Evolutionary conservation across 2,888 invertebrate genomes (phyloP).

Genomic region (Gibbula magus): DNA sequence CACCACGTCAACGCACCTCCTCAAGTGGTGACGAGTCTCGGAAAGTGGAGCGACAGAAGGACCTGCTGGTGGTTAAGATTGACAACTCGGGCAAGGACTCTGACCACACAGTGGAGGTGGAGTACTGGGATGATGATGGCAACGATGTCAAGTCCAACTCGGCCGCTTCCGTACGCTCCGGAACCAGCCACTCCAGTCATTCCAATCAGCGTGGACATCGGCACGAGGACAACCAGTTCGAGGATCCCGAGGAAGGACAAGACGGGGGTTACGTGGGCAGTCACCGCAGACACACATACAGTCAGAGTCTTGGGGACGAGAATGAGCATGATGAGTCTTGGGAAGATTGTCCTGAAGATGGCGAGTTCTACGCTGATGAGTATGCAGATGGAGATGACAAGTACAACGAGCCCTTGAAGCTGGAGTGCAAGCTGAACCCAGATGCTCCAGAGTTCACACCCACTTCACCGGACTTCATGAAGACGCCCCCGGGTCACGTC

Average conservation of each 20-base stretch:
- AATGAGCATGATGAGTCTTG: slow-evolving; percentile 27
- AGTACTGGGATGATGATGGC: slow-evolving; percentile 59
- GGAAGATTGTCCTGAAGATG: slow-evolving; percentile 37
- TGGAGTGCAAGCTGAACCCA: slow-evolving; percentile 58
- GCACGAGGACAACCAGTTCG: slow-evolving; percentile 35
- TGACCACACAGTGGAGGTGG: slow-evolving; percentile 61
- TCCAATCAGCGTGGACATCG: slow-evolving; percentile 28
- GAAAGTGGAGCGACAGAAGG: slow-evolving; percentile 64
- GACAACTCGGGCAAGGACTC: slow-evolving; percentile 63
- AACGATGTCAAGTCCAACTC: slow-evolving; percentile 23
- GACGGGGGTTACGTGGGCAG: slow-evolving; percentile 57
- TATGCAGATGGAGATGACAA: slow-evolving; percentile 8
- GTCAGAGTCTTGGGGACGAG: slow-evolving; percentile 16
- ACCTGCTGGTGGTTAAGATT: slow-evolving; percentile 67
- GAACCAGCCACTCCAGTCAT: slow-evolving; percentile 11
- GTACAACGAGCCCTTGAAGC: slow-evolving; percentile 37
- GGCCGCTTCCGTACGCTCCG: background rate
- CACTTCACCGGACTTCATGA: slow-evolving; percentile 58
- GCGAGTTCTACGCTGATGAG: slow-evolving; percentile 38
- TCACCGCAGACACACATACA: background rate
- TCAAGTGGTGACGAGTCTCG: slow-evolving; percentile 67
- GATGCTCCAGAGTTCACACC: slow-evolving; percentile 67
- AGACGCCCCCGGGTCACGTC: slow-evolving; percentile 55
- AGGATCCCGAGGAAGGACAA: slow-evolving; percentile 61
- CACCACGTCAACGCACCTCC: slow-evolving; percentile 56